Base-by-base conservation (phyloP, 2,797 vertebrate genomes). In the Characodon lateralis region DNA sequence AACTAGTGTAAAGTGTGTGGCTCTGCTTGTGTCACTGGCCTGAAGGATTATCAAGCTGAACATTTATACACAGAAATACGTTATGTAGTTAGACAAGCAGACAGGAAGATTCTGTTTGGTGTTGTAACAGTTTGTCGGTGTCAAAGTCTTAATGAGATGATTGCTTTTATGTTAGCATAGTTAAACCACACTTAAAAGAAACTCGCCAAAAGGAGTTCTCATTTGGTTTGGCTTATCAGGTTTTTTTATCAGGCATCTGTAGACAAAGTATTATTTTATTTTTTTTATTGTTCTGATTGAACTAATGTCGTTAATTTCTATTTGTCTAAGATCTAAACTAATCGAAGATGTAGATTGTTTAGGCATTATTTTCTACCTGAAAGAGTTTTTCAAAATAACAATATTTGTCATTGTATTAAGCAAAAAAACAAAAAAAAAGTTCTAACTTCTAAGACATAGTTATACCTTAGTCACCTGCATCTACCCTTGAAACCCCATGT, bases 21-120 rank as follows among this genome's bases (percentile, higher is more conserved):
- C 78, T 79, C 61, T 3, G 78, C 46, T 68, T 86, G 80, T 87
- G 83, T 85, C 81, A 83, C 66, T 80, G 77, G 83, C 86, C 88
- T 78, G 63, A 77, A 88, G 90, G 78, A 89, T 82, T 87, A 84
- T 88, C 83, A 78, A 82, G 80, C 79, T 70, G 74, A 83, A 79
- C 69, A 70, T 83, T 87, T 82, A 79, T 35, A 13, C 66, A 48
- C 68, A 80, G 59, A 76, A 83, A 74, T 78, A 80, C 72, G 79
- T 83, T 79, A 85, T 77, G 79, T 35, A 73, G 65, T 79, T 66
- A 74, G 80, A 84, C 76, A 85, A 66, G 82, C 78, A 80, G 82
- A 81, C 78, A 84, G 70, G 76, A 71, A 80, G 50, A 76, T 80
- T 88, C 78, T 80, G 81, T 76, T 89, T 16, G 0, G 55, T 85